Base-by-base conservation (phyloP, 92 coral and sea anemone genomes). In the Heteractis magnifica region DNA sequence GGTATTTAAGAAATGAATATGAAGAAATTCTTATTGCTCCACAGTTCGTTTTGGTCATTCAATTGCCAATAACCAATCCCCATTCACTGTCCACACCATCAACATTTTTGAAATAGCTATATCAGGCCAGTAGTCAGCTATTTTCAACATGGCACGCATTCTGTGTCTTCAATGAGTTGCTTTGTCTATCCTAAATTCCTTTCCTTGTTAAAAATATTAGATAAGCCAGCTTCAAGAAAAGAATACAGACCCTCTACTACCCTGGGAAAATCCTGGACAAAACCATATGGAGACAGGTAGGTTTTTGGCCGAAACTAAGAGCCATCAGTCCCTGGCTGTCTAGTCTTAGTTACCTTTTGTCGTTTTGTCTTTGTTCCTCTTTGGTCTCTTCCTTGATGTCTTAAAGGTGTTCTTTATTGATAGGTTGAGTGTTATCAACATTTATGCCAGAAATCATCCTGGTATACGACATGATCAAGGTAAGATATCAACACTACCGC, bases 401-500 rank as follows among this genome's bases (percentile, higher is more conserved):
- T 56, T 51, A 83, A 44, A 16, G 41, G 34, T 4, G 1, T 59
- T 21, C 8, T 60, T 79, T 53, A n/a, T 65, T 60, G 11, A 51
- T 84, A 95, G 99, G 52, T 81, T 89, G 82, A 96, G 99, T 85
- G 99, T 96, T 58, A 96, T 96, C 80, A 96, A 96, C 62, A 94
- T 96, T 55, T 96, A 90, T 86, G 84, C 95, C 20, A 91, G 99
- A 75, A 95, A 93, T 48, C 92, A 90, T 20, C 93, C 95, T 4
- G 89, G 82, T 58, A 72, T 92, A 49, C 79, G 83, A 10, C 64
- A 87, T 11, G 73, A 77, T 68, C 91, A 96, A 86, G 99, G 99
- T 96, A 90, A 79, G 88, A 75, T 20, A 52, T 44, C 55, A 79
- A 19, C 6, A 7, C 41, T 15, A 55, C 44, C 3, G 44, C 44